These are phyloP conservation scores for Tylochromis polylepis DNA, from an alignment of 2,113 vertebrate species.

Conservation along the genomic window DNA sequence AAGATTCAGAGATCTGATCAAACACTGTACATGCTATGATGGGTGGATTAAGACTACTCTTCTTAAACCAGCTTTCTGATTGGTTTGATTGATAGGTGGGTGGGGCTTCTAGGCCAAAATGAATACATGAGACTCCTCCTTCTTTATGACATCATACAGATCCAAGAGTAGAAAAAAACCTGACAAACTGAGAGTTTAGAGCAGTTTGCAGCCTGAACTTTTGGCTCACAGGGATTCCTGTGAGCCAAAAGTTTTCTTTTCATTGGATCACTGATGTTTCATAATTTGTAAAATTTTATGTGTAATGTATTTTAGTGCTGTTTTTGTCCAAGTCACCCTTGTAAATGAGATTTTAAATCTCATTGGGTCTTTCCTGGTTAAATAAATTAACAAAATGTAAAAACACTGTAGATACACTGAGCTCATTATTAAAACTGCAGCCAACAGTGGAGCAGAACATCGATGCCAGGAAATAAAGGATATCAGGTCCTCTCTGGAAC, in stretches of 20 bases:
- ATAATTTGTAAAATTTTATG: not conserved
- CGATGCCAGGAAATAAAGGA: not conserved
- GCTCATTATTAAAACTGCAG: not conserved
- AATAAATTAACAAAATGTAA: not conserved
- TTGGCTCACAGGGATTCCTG: no score
- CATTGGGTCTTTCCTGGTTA: not conserved
- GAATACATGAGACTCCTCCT: not conserved
- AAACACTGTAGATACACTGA: not conserved
- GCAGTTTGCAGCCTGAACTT: not conserved
- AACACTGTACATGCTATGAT: not conserved
- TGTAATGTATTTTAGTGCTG: not conserved
- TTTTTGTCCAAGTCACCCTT: no score
- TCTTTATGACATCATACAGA: not conserved
- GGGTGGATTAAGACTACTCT: fast-evolving
- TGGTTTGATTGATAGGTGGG: not conserved
- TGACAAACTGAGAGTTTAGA: not conserved
- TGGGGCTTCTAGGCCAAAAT: not conserved
- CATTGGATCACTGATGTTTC: not conserved
- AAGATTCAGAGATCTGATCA: not conserved
- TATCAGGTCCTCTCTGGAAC: not conserved
- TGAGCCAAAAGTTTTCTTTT: not conserved
- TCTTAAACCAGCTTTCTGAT: not conserved
- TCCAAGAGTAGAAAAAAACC: not conserved
- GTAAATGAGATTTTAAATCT: not conserved
- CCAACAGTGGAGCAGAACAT: not conserved